Evolutionary conservation across 2,797 vertebrate species (phyloP).

Genomic region (Poeciliopsis gracilis): DNA sequence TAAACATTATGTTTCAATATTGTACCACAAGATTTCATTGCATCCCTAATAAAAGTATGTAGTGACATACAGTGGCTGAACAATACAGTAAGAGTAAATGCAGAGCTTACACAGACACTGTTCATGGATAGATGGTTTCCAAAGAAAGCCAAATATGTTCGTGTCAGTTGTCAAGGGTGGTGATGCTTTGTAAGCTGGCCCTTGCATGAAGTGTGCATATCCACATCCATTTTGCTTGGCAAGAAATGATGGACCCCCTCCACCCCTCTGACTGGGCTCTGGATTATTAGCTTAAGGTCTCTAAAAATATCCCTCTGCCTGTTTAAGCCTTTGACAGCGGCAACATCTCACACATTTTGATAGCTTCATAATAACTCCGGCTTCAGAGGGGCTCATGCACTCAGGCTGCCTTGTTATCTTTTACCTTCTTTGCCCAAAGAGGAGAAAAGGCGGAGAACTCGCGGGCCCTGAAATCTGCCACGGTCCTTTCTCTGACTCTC

Average conservation of each 20-base stretch:
- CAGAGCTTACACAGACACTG: background rate
- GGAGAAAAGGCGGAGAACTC: slow-evolving; percentile 47
- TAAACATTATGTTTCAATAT: background rate
- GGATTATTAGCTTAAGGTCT: slow-evolving; percentile 84
- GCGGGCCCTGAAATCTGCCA: slow-evolving; percentile 38
- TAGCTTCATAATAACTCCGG: slow-evolving; percentile 74
- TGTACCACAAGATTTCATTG: background rate
- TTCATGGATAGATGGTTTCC: slow-evolving; percentile 3
- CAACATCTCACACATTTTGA: slow-evolving; percentile 79
- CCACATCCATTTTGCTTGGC: slow-evolving; percentile 68
- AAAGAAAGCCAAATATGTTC: slow-evolving; percentile 42
- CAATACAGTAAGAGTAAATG: background rate
- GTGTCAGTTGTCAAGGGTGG: slow-evolving; percentile 14
- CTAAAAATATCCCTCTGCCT: slow-evolving; percentile 83
- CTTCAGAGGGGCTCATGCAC: slow-evolving; percentile 64
- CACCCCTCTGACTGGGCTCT: slow-evolving; percentile 60
- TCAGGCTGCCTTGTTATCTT: slow-evolving; percentile 70
- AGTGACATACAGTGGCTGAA: background rate
- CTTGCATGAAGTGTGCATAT: slow-evolving; percentile 65
- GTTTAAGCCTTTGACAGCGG: slow-evolving; percentile 79
- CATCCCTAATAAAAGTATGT: background rate
- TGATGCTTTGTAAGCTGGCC: slow-evolving; percentile 60
- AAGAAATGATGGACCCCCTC: slow-evolving; percentile 60
- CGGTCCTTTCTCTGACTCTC: slow-evolving; percentile 18
- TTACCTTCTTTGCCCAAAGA: slow-evolving; percentile 71